phyloP scores from a whole-genome alignment of 2,888 invertebrate species.

The Apodemia hepburni region DNA sequence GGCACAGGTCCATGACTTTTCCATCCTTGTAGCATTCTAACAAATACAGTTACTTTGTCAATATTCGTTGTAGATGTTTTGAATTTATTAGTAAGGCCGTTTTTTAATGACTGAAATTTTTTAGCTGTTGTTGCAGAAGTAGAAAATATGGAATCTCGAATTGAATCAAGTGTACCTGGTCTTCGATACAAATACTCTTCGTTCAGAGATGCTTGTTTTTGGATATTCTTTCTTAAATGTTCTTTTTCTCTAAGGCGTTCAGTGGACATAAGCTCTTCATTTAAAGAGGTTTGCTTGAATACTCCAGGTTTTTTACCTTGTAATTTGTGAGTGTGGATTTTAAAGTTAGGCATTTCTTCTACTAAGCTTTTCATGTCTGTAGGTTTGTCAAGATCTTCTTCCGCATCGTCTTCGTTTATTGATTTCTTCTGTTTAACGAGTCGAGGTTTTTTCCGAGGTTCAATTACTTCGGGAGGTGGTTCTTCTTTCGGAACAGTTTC shows the following conservation, averaged over 20 bases:
- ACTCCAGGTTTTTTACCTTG: conserved; percentile 80
- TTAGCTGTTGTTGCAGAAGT: conserved; percentile 85
- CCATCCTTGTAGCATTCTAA: conserved; percentile 91
- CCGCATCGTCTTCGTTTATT: conserved; percentile 86
- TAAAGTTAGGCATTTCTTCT: conserved; percentile 84
- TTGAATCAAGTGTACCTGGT: conserved; percentile 83
- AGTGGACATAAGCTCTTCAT: conserved; percentile 94
- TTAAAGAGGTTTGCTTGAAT: conserved; percentile 91
- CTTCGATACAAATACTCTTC: conserved; percentile 89
- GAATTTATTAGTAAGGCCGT: conserved; percentile 90
- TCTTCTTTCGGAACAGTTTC: conserved; percentile 47
- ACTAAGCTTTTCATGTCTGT: conserved; percentile 85
- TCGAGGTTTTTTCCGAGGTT: conserved; percentile 84
- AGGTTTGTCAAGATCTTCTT: conserved; percentile 82
- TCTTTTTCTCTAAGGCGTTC: conserved; percentile 92
- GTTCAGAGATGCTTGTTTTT: conserved; percentile 93
- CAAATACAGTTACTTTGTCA: conserved; percentile 92
- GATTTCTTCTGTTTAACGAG: conserved; percentile 94
- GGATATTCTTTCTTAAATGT: conserved; percentile 89
- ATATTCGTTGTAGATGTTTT: conserved; percentile 91
- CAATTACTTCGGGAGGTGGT: conserved; percentile 49
- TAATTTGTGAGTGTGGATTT: conserved; percentile 68
- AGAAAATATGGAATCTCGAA: conserved; percentile 87
- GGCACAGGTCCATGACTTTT: conserved; percentile 80
- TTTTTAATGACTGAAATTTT: conserved; percentile 88